These are phyloP conservation scores for Pluvianellus socialis DNA, from an alignment of 2,113 vertebrate genomes.

Conservation along the genomic window DNA sequence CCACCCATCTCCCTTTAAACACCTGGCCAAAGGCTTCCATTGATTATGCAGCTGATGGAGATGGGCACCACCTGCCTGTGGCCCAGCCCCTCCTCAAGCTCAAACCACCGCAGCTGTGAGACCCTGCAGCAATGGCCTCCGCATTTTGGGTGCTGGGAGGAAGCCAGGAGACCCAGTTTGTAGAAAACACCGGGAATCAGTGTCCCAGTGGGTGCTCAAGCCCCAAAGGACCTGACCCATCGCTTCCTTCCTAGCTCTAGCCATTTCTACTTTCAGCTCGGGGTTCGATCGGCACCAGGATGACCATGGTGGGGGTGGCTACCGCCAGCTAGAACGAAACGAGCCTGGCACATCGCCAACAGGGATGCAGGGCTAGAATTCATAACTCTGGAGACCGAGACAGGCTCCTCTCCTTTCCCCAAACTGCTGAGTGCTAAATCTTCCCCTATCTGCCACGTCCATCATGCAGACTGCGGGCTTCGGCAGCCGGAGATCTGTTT, in stretches of 20 bases:
- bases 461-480: background rate
- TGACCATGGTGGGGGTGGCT: background rate
- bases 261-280: background rate
- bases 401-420: background rate
- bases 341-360: rapidly evolving
- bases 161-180: background rate
- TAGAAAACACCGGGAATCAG: background rate
- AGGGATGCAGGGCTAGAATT: background rate
- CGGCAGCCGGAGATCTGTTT: background rate
- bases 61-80: background rate
- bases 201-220: background rate
- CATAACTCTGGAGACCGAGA: background rate
- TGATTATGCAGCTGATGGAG: background rate
- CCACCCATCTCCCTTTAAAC: background rate
- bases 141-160: background rate
- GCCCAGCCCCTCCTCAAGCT: background rate
- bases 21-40: background rate
- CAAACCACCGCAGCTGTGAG: background rate
- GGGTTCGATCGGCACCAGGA: rapidly evolving
- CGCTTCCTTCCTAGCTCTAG: background rate
- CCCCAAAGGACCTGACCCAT: background rate
- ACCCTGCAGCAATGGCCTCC: background rate
- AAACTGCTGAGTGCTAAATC: background rate
- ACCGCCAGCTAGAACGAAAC: background rate
- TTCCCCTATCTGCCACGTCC: background rate